These are phyloP conservation scores for Myotis davidii DNA, from an alignment of 2,113 vertebrate genomes.

Conservation along the genomic window DNA sequence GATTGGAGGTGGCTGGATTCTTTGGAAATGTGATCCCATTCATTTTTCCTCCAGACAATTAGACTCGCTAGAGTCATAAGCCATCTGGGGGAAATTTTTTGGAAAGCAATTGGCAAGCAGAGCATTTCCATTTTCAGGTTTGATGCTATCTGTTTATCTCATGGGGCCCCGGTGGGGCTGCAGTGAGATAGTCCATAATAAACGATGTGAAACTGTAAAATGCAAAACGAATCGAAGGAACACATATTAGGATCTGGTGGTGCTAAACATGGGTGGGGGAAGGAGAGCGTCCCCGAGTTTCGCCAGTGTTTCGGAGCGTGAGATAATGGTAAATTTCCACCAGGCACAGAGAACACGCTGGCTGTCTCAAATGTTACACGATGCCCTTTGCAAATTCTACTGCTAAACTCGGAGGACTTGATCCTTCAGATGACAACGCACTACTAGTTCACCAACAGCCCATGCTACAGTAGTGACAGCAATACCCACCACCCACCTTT, in stretches of 20 bases:
- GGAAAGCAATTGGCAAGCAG: conserved; percentile 61
- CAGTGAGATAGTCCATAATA: conserved; percentile 21
- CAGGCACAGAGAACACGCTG: background rate
- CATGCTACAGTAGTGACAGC: too few relatives aligned
- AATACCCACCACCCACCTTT: background rate
- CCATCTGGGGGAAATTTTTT: conserved; percentile 72
- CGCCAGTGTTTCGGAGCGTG: background rate
- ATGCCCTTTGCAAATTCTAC: background rate
- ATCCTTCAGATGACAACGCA: background rate
- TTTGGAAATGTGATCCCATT: conserved; percentile 71
- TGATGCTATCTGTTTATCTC: conserved; percentile 69
- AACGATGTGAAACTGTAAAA: conserved; percentile 49
- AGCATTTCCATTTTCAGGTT: conserved; percentile 52
- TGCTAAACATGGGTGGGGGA: background rate
- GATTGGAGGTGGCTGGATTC: conserved; percentile 42
- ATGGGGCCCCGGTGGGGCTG: conserved; percentile 28
- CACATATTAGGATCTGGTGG: background rate
- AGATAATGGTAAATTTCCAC: background rate
- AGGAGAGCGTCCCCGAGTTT: conserved; percentile 32
- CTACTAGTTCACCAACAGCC: background rate
- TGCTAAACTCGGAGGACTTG: background rate
- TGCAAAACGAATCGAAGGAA: conserved; percentile 1
- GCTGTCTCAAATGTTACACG: background rate
- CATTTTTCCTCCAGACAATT: conserved; percentile 65
- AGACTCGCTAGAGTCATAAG: conserved; percentile 64